Percentiles rank a stretch among this genome's conserved stretches.
These are phyloP conservation scores for Myripristis jacobus DNA, from an alignment of 2,797 vertebrate genomes.

Conservation along the genomic window DNA sequence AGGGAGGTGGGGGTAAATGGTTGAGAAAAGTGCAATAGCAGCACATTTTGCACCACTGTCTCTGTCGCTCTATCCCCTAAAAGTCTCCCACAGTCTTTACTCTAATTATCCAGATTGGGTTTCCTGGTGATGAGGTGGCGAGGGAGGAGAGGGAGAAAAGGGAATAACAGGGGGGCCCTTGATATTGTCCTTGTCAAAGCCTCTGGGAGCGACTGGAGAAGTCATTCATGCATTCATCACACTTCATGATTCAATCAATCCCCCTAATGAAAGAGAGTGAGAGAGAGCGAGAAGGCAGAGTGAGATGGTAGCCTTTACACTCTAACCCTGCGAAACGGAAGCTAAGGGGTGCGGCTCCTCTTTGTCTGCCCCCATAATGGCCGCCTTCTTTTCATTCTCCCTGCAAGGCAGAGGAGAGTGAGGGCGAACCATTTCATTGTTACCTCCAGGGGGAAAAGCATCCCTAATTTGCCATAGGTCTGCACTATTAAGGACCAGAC, in stretches of 20 bases:
- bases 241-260: constrained; percentile 89
- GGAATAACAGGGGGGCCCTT: constrained; percentile 76
- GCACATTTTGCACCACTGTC: constrained; percentile 73
- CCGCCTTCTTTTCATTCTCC: constrained; percentile 84
- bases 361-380: constrained; percentile 85
- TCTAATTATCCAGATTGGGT: constrained; percentile 88
- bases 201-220: constrained; percentile 79
- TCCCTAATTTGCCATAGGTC: constrained; percentile 91
- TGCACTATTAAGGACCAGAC: constrained; percentile 89
- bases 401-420: constrained; percentile 48
- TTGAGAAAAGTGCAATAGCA: constrained; percentile 75
- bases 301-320: constrained; percentile 73
- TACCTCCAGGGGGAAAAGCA: constrained; percentile 84
- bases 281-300: constrained; percentile 37
- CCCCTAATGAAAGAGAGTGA: constrained; percentile 79
- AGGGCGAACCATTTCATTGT: constrained; percentile 73
- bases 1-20: constrained; percentile 39
- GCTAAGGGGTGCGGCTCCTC: constrained; percentile 78
- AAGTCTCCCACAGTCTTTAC: constrained; percentile 76
- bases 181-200: constrained; percentile 84
- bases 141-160: constrained; percentile 60
- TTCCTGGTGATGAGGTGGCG: constrained; percentile 72
- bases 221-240: constrained; percentile 83
- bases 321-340: constrained; percentile 80
- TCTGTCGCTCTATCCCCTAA: constrained; percentile 60